Percentiles rank a stretch among this genome's conserved stretches.
Evolutionary conservation across 2,888 invertebrate genomes (phyloP).

Genomic region (Toxonevra muliebris): DNA sequence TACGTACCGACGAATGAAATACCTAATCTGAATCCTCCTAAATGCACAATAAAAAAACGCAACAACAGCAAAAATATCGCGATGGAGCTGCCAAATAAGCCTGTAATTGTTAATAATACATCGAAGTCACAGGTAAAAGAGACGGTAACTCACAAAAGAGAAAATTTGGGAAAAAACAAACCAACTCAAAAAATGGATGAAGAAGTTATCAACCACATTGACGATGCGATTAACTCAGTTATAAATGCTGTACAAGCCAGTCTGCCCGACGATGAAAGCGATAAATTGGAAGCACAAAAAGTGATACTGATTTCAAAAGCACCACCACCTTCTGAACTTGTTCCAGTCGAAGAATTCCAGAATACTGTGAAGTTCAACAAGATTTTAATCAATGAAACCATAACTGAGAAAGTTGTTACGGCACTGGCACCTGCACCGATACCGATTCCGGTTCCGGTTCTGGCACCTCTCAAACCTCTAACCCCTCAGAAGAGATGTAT

Average conservation of each 20-base stretch:
- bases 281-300: conserved; percentile 23
- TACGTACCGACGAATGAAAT: conserved; percentile 18
- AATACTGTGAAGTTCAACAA: no score
- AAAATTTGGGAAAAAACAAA: conserved; percentile 41
- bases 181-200: conserved; percentile 53
- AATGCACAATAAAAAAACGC: conserved; percentile 36
- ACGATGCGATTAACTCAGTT: conserved; percentile 59
- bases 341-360: no score
- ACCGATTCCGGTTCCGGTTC: background rate
- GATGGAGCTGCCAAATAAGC: conserved; percentile 4
- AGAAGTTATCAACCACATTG: conserved; percentile 57
- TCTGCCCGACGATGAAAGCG: conserved; percentile 46
- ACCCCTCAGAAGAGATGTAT: conserved; percentile 52
- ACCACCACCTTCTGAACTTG: no score
- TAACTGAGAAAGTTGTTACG: no score
- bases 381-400: no score
- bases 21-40: conserved; percentile 16
- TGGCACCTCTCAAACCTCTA: conserved; percentile 10
- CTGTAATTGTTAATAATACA: background rate
- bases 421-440: background rate
- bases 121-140: conserved; percentile 33
- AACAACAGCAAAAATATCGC: conserved; percentile 8
- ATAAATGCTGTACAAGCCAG: conserved; percentile 56
- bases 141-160: conserved; percentile 31
- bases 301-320: no score